Conservation (phyloP, 2,797 vertebrate species). For the Echeneis naucrates region DNA sequence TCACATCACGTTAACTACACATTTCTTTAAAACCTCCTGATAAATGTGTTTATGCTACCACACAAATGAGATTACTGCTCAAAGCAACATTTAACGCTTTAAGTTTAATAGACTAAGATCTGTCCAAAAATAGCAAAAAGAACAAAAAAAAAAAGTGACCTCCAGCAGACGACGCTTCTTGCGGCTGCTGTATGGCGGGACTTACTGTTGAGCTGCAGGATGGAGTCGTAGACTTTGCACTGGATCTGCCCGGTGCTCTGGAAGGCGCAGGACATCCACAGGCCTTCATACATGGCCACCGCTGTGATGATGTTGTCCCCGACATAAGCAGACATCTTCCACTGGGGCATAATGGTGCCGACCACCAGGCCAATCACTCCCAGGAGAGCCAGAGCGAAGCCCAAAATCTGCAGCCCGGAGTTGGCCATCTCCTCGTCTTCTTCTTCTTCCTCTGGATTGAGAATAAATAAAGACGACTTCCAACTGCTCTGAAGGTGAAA, state of each 20-base stretch:
- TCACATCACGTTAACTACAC: neutral
- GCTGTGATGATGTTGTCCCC: slow-evolving; percentile 92
- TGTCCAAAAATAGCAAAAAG: neutral
- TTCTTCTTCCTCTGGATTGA: neutral
- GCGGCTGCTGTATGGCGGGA: neutral
- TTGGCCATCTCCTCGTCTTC: slow-evolving; percentile 86
- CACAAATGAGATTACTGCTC: neutral
- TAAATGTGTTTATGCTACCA: neutral
- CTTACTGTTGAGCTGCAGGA: slow-evolving; percentile 89
- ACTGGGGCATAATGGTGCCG: slow-evolving; percentile 91
- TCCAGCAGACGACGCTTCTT: neutral
- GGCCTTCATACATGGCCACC: slow-evolving; percentile 89
- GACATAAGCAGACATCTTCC: slow-evolving; percentile 91
- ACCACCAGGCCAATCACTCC: slow-evolving; percentile 87
- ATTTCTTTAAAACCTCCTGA: neutral
- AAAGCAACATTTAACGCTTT: too few relatives aligned
- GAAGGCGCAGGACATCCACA: slow-evolving; percentile 92
- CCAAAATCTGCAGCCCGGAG: slow-evolving; percentile 89
- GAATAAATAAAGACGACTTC: slow-evolving; percentile 38
- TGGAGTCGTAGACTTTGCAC: slow-evolving; percentile 92
- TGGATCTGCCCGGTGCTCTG: slow-evolving; percentile 92
- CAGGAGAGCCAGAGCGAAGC: slow-evolving; percentile 85
- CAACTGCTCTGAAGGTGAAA: slow-evolving; percentile 45
- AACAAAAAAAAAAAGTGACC: neutral
- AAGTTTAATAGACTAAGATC: too few relatives aligned